Evolutionary conservation across 1,140 invertebrate genomes (phyloP), one percentile per base, ranked within the genome.

Genomic region (Conus ventricosus): DNA sequence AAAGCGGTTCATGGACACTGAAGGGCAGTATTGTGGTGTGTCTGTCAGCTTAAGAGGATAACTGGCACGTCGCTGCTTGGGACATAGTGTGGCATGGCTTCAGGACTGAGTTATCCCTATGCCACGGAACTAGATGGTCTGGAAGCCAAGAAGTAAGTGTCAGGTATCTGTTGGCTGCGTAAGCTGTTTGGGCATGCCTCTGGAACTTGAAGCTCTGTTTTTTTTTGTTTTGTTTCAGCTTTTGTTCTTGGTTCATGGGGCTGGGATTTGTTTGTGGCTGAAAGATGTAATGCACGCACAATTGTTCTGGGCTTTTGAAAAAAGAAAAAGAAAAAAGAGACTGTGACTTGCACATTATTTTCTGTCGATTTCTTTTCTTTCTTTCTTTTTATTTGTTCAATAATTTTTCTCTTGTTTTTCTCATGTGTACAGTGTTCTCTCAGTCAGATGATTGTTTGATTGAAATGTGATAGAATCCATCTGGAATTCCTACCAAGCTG

Each of bases 81-180:
- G 20, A n/a, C 67, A 71, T 17, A 20, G 67, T 71, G 67, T 71
- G 13, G 20, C 13, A 87, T 87, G 85, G n/a, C 85, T 5, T 78
- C 85, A 39, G 54, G 85, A 78, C 71, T 87, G 67, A 80, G 75
- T 55, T 87, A 87, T 87, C 85, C 85, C 51, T 87, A 78, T 78
- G 85, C 85, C 23, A 87, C 85, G 15, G 85, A 87, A 17, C 75
- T 87, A 71, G 85, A 87, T 13, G n/a, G 55, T n/a, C 25, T 27
- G 23, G 57, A 20, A 60, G 23, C n/a, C 8, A 84, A 63, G 13
- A 84, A 84, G 82, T 84, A 39, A 84, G 82, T 84, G 17, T 84
- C 20, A n/a, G 7, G 17, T 7, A 13, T 17, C 11, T 71, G 67
- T 20, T 23, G 60, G 60, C 20, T 71, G 13, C 10, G 11, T 60